A percentile compares a stretch with the other conserved stretches of the same genome.
Evolutionary conservation across 2,888 invertebrate species (phyloP).

Genomic region (Oegoconia quadripuncta): DNA sequence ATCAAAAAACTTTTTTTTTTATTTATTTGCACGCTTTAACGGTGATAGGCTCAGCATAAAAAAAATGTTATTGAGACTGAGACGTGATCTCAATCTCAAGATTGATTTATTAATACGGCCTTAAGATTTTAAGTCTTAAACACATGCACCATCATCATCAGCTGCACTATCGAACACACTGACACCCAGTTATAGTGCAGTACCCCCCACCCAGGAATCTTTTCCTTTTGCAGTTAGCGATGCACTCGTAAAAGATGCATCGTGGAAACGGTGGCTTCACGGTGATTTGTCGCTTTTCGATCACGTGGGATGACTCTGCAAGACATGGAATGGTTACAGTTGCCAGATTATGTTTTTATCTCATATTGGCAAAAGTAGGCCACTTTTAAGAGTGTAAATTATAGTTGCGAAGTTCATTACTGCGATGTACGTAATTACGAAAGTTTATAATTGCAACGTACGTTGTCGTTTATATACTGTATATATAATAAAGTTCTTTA

Average conservation of each 20-base stretch:
- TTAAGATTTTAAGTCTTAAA: not conserved
- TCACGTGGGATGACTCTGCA: conserved; percentile 1
- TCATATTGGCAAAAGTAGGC: too few species aligned
- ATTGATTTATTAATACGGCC: too few species aligned
- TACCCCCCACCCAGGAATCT: conserved; percentile 45
- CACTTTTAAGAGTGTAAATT: too few species aligned
- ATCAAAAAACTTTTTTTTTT: too few species aligned
- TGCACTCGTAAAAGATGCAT: conserved; percentile 56
- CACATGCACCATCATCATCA: not conserved
- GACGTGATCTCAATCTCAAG: too few species aligned
- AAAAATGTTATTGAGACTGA: too few species aligned
- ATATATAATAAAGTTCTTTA: too few species aligned
- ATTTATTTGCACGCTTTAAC: too few species aligned
- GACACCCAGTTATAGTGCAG: conserved; percentile 56
- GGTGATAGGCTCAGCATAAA: not conserved
- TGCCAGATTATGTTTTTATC: not conserved
- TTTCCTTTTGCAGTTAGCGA: conserved; percentile 38
- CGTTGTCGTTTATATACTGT: too few species aligned
- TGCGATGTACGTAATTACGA: too few species aligned
- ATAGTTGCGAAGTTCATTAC: too few species aligned
- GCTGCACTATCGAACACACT: conserved; percentile 34
- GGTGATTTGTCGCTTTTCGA: not conserved
- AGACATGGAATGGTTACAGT: conserved; percentile 10
- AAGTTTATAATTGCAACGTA: too few species aligned
- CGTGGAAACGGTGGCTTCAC: conserved; percentile 18